Conservation (phyloP, 2,797 vertebrate genomes). For the Kryptopterus vitreolus region DNA sequence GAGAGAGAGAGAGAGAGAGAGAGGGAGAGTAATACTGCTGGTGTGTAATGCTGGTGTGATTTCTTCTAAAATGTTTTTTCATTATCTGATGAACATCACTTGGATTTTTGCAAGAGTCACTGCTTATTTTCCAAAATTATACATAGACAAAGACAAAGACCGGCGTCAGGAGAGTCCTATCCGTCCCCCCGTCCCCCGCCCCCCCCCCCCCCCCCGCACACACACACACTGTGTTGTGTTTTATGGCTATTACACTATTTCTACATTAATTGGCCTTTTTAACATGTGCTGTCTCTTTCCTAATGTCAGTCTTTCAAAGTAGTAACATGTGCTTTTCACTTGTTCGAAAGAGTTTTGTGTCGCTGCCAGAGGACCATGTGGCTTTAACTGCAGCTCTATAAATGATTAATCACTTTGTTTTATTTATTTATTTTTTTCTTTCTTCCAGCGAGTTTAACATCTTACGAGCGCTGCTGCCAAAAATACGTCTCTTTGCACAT, state of each 20-base stretch:
- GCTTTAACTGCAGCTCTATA: conserved; percentile 14
- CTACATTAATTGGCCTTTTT: not conserved
- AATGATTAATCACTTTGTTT: conserved; percentile 40
- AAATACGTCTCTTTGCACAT: not conserved
- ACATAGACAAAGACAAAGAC: not conserved
- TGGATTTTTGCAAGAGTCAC: not conserved
- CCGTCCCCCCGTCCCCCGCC: too few species aligned
- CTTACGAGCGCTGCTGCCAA: not conserved
- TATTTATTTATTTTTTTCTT: too few species aligned
- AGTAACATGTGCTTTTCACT: conserved; percentile 2
- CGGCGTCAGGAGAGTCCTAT: too few species aligned
- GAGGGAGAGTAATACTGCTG: too few species aligned
- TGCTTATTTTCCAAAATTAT: not conserved
- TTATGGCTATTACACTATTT: not conserved
- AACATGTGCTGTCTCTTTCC: not conserved
- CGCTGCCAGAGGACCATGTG: not conserved
- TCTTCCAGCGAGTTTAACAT: conserved; percentile 22
- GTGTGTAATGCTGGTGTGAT: not conserved
- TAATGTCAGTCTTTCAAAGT: conserved; percentile 3
- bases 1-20: too few species aligned
- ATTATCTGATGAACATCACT: not conserved
- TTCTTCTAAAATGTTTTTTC: not conserved
- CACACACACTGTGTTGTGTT: not conserved
- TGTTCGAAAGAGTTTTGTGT: conserved; percentile 11
- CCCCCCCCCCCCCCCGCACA: too few species aligned